phyloP scores from a whole-genome alignment of 2,888 invertebrate species.

The Acanthosoma haemorrhoidale region DNA sequence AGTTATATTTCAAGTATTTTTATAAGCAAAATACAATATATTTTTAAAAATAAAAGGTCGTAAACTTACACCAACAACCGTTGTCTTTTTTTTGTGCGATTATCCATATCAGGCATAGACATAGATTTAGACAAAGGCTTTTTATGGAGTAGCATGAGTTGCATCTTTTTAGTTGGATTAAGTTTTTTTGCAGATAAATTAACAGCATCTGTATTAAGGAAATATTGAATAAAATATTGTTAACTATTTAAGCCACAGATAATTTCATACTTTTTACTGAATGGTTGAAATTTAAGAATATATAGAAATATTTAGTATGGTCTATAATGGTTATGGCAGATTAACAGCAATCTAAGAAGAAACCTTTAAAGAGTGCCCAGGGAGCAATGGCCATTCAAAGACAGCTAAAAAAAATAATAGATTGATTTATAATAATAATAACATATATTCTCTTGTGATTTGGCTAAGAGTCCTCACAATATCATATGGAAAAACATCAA shows the following conservation, averaged over 20 bases:
- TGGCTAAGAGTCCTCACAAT: too few relatives aligned
- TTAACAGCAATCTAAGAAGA: too few relatives aligned
- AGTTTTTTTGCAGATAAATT: constrained; percentile 21
- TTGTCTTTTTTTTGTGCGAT: constrained; percentile 64
- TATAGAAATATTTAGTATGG: background rate
- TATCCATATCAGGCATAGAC: constrained; percentile 80
- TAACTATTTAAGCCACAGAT: background rate
- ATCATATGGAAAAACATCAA: too few relatives aligned
- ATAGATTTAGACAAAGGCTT: constrained; percentile 70
- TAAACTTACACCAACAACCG: constrained; percentile 63
- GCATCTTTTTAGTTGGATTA: constrained; percentile 40
- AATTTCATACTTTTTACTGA: background rate
- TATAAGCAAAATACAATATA: constrained; percentile 4
- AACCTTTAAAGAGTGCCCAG: too few relatives aligned
- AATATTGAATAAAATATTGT: background rate
- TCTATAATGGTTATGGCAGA: too few relatives aligned
- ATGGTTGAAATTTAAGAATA: background rate
- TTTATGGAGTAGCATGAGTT: constrained; percentile 53
- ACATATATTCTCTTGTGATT: too few relatives aligned
- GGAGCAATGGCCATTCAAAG: too few relatives aligned
- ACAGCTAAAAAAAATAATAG: too few relatives aligned
- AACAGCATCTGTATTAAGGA: constrained; percentile 31
- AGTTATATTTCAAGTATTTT: background rate
- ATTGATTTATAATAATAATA: too few relatives aligned
- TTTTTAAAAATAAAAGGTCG: background rate